Evolutionary conservation across 1,140 invertebrate species (phyloP), one percentile per base, ranked within the genome.

Genomic region (Zaprionus africanus): DNA sequence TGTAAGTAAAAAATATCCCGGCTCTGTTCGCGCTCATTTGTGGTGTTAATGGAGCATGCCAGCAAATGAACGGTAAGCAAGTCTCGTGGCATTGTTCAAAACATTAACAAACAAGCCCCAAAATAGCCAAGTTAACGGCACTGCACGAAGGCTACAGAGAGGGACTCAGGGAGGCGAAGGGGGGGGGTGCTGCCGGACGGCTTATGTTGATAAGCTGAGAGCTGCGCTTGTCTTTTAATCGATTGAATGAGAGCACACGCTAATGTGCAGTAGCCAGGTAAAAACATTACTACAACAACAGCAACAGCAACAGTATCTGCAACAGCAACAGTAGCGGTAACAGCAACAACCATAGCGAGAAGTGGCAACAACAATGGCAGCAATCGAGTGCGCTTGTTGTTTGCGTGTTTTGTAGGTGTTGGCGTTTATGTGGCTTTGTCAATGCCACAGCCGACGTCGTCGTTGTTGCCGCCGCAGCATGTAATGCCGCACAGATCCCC

Each of bases 341-440:
- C 49, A 61, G 17, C 61, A 53, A 53, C 49, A 49, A 24, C n/a
- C 53, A 24, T 46, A 28, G 19, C 12, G 19, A 1, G 19, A 19
- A 51, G 41, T 7, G 7, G 24, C 22, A 61, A 51, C 28, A 60
- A 28, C 34, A 59, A 5, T 6, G 24, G 12, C 46, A 49, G 24
- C 61, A 68, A 68, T 64, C 49, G 67, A 63, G 59, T 72, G 61
- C 57, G 46, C 51, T 63, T 82, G 76, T 76, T 88, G 84, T 84
- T 87, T 88, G 85, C 81, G 85, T 88, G 84, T 90, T 90, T 82
- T 79, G 71, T 90, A 88, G 85, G 85, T 88, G 85, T 88, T 88
- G 85, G 69, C 85, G 75, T 79, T 84, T 84, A 88, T 90, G 85
- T 90, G 84, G 84, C 81, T 82, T 81, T 84, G 76, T 72, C 74